Percentiles rank a stretch among this genome's conserved stretches.
Conservation (phyloP, 2,113 vertebrate genomes). For the Fulmarus glacialis region DNA sequence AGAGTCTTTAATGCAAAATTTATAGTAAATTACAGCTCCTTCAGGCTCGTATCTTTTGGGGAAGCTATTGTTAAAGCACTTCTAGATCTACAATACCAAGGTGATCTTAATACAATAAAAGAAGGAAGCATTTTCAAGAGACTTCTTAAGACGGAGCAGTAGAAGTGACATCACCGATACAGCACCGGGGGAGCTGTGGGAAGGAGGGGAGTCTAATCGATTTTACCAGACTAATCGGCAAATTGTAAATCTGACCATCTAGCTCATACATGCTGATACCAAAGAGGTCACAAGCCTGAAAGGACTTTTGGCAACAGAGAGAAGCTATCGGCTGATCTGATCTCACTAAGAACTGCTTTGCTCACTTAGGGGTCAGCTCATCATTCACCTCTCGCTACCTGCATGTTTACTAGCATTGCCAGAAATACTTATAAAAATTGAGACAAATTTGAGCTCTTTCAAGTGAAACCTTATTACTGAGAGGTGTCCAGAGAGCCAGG, state of each 20-base stretch:
- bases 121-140: conserved; percentile 37
- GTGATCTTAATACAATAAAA: conserved; percentile 15
- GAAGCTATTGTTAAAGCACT: conserved; percentile 16
- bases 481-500: neutral
- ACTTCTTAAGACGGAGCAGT: conserved; percentile 32
- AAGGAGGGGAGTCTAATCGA: conserved; percentile 10
- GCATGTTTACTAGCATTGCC: neutral
- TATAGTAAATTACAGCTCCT: neutral
- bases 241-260: conserved; percentile 59
- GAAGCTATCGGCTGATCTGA: neutral
- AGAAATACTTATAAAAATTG: neutral
- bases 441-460: neutral
- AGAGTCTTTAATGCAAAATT: conserved; percentile 3
- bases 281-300: neutral
- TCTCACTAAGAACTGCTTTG: neutral
- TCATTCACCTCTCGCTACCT: neutral
- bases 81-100: neutral
- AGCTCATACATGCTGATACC: conserved; percentile 39
- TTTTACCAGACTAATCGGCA: conserved; percentile 31
- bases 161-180: conserved; percentile 26
- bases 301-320: neutral
- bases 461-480: neutral
- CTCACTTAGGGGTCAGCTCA: neutral
- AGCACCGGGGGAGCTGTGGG: conserved; percentile 5
- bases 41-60: neutral